These are phyloP conservation scores for Pomacea maculata DNA, from an alignment of 1,140 invertebrate species.

Conservation along the genomic window DNA sequence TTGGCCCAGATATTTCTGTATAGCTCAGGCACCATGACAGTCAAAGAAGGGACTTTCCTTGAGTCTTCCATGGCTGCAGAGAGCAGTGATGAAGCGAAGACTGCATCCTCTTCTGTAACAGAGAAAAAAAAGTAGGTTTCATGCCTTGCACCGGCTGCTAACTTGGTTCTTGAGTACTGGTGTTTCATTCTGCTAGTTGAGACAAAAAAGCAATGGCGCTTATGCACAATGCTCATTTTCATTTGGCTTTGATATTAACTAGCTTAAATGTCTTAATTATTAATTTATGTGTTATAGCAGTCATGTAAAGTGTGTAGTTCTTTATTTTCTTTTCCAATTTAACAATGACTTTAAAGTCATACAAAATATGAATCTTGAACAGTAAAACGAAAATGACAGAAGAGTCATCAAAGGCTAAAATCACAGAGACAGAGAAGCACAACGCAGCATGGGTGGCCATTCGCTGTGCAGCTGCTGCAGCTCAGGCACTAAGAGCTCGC, in stretches of 20 bases:
- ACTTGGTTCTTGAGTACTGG: no score
- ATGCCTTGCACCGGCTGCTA: not conserved
- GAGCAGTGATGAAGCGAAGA: constrained; percentile 22
- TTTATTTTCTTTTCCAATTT: no score
- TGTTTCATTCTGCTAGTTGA: no score
- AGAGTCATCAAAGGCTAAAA: constrained; percentile 14
- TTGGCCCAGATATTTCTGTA: constrained; percentile 59
- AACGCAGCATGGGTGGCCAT: constrained; percentile 59
- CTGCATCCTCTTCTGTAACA: not conserved
- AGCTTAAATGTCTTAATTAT: no score
- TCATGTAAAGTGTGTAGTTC: no score
- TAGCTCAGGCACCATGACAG: constrained; percentile 42
- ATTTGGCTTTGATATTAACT: no score
- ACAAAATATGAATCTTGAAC: no score
- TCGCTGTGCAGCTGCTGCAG: constrained; percentile 54
- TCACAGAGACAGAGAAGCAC: constrained; percentile 46
- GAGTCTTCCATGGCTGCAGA: constrained; percentile 28
- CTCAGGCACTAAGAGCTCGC: constrained; percentile 46
- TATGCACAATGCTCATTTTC: no score
- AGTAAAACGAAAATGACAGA: constrained; percentile 28
- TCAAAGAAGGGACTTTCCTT: constrained; percentile 38
- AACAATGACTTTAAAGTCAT: no score
- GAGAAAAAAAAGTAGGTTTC: constrained; percentile 13
- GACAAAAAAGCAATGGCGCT: no score
- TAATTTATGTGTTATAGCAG: no score